Evolutionary conservation across 1,140 invertebrate genomes (phyloP).

Genomic region (Parasteatoda tepidariorum): DNA sequence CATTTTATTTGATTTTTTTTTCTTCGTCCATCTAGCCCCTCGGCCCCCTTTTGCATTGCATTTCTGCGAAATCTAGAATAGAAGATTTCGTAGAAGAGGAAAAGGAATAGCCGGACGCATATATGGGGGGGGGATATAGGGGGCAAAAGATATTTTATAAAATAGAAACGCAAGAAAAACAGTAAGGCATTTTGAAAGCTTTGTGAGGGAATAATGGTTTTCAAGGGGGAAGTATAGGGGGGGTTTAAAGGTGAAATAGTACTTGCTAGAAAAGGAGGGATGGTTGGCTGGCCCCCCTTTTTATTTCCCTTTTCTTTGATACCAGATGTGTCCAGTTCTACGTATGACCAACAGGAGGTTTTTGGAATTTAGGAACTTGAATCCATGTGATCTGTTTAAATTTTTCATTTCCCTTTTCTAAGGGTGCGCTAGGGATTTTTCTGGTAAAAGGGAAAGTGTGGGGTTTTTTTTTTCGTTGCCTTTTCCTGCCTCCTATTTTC

Average conservation of each 20-base stretch:
- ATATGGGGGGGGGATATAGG: no score
- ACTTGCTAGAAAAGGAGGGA: background rate
- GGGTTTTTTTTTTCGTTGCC: background rate
- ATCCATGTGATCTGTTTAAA: constrained; percentile 58
- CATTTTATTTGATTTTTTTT: constrained; percentile 20
- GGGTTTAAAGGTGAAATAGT: constrained; percentile 55
- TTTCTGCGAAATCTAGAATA: background rate
- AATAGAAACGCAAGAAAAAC: constrained; percentile 52
- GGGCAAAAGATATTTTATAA: constrained; percentile 27
- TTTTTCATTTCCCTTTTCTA: constrained; percentile 47
- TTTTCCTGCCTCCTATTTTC: no score
- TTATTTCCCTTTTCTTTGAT: background rate
- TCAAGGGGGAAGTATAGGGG: constrained; percentile 2
- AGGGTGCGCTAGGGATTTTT: constrained; percentile 27
- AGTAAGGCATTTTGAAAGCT: constrained; percentile 55
- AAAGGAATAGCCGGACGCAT: constrained; percentile 27
- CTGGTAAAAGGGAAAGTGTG: background rate
- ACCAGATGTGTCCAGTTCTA: constrained; percentile 58
- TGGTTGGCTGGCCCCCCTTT: background rate
- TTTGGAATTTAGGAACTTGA: constrained; percentile 50
- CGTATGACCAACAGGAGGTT: constrained; percentile 59
- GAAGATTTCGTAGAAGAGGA: background rate
- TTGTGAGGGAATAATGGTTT: constrained; percentile 57
- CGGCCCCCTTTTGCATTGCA: background rate
- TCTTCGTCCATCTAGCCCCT: background rate